phyloP scores from a whole-genome alignment of 2,113 vertebrate genomes.

The Platycercus adscitus region DNA sequence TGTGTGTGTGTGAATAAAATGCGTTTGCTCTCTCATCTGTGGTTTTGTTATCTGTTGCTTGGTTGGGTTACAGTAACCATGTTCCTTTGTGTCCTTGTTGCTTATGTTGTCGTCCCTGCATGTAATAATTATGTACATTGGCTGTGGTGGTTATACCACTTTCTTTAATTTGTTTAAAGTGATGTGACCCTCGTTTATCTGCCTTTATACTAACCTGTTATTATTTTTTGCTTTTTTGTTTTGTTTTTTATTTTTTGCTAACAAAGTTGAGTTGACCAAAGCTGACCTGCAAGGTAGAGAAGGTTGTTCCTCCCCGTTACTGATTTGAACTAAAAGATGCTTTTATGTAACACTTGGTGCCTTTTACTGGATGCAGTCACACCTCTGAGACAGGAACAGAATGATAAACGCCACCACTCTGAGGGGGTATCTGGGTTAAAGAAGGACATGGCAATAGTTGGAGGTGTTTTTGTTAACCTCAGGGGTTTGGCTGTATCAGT shows the following conservation, averaged over 20 bases:
- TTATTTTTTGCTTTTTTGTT: slow-evolving; percentile 82
- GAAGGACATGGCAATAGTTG: neutral
- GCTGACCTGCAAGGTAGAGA: slow-evolving; percentile 98
- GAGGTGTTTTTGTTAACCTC: neutral
- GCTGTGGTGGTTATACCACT: slow-evolving; percentile 36
- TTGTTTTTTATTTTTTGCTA: slow-evolving; percentile 80
- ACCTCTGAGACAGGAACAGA: slow-evolving; percentile 53
- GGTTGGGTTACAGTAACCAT: neutral
- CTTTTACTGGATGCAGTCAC: slow-evolving; percentile 73
- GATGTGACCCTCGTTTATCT: slow-evolving; percentile 59
- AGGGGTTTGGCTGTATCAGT: slow-evolving; percentile 57
- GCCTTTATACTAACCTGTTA: slow-evolving; percentile 84
- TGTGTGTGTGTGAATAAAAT: neutral
- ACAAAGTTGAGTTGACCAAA: slow-evolving; percentile 99
- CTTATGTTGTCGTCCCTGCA: neutral
- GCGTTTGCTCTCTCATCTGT: neutral
- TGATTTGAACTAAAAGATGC: slow-evolving; percentile 81
- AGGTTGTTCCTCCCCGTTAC: slow-evolving; percentile 79
- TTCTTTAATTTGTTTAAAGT: slow-evolving; percentile 58
- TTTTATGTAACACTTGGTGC: slow-evolving; percentile 78
- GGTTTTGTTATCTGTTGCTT: slow-evolving; percentile 14
- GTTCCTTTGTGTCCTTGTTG: neutral
- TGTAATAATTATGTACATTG: slow-evolving; percentile 6
- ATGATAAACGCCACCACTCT: slow-evolving; percentile 16
- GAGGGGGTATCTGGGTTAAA: neutral